Percentiles rank a stretch among this genome's conserved stretches.
Conservation (phyloP, 2,113 vertebrate species). For the Sialia sialis region DNA sequence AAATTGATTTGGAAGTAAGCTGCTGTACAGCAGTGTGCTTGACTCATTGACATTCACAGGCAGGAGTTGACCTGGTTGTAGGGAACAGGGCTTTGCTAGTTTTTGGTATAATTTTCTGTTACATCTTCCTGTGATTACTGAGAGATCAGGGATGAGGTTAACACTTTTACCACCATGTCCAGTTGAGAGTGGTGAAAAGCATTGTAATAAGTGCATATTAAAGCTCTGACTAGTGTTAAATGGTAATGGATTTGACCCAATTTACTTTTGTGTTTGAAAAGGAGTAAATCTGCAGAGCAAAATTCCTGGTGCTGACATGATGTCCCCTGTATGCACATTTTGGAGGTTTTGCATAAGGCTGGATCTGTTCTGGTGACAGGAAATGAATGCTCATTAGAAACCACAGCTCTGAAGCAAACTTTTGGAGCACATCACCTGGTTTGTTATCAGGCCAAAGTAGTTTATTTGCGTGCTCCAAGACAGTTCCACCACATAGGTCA, state of each 20-base stretch:
- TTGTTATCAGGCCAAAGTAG: background rate
- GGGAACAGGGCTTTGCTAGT: background rate
- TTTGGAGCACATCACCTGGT: background rate
- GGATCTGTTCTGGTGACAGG: background rate
- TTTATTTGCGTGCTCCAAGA: background rate
- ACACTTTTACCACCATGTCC: background rate
- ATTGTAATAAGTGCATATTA: background rate
- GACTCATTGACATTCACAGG: background rate
- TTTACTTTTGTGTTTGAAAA: background rate
- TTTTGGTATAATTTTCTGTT: background rate
- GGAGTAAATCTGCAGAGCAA: background rate
- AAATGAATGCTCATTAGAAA: background rate
- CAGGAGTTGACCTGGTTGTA: background rate
- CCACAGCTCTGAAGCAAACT: background rate
- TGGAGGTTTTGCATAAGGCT: background rate
- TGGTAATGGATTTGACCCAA: background rate
- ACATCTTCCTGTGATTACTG: background rate
- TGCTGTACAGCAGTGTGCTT: background rate
- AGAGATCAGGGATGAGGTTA: background rate
- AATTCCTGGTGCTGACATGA: background rate
- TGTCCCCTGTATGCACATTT: rapidly evolving
- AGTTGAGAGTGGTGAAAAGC: background rate
- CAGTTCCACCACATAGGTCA: background rate
- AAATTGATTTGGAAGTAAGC: background rate
- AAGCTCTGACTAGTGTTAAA: background rate